These are phyloP conservation scores for Cromileptes altivelis DNA, from an alignment of 2,113 vertebrate species.

Conservation along the genomic window DNA sequence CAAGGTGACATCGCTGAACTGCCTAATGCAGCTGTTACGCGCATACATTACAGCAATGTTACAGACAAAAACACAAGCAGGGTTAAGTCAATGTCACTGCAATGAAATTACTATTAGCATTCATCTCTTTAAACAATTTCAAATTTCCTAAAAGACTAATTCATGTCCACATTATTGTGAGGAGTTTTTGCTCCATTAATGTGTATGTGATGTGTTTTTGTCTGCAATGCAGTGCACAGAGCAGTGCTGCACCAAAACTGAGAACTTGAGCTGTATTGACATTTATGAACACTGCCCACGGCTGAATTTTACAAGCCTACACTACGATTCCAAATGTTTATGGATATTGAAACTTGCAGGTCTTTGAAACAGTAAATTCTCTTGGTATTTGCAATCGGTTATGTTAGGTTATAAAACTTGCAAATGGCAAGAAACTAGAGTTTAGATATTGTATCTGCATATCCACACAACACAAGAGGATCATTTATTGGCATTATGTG, in stretches of 20 bases:
- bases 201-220: not conserved
- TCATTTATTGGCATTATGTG: not conserved
- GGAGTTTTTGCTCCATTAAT: not conserved
- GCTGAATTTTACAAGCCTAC: not conserved
- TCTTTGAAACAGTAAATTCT: not conserved
- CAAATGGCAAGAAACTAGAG: not conserved
- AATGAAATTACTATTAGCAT: constrained; percentile 46
- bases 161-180: not conserved
- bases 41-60: not conserved
- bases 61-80: not conserved
- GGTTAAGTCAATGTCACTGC: constrained; percentile 61
- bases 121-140: constrained; percentile 19
- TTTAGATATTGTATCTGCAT: not conserved
- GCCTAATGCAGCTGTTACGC: not conserved
- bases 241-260: too few species aligned
- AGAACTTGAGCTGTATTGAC: too few species aligned
- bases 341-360: not conserved
- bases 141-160: constrained; percentile 22
- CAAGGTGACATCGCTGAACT: not conserved
- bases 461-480: not conserved
- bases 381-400: not conserved
- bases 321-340: not conserved
- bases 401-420: not conserved
- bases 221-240: not conserved
- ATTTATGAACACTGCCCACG: not conserved